These are phyloP conservation scores for Tolmerus cingulatus DNA, from an alignment of 2,888 invertebrate species.

Conservation along the genomic window DNA sequence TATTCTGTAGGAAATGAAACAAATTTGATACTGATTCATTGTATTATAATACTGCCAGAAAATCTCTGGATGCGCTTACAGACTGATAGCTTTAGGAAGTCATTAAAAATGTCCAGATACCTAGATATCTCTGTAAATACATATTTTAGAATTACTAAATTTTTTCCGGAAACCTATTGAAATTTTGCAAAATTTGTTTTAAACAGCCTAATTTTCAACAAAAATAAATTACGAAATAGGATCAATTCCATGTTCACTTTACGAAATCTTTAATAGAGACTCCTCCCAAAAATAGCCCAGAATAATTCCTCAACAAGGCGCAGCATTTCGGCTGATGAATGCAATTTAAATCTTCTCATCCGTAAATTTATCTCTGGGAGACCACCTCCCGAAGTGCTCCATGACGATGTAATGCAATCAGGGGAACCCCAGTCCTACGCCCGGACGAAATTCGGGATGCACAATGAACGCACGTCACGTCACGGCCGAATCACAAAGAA, in stretches of 20 bases:
- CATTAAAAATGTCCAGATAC: no score
- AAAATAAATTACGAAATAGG: no score
- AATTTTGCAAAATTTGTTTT: no score
- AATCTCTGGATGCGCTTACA: no score
- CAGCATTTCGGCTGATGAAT: background rate
- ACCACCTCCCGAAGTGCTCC: background rate
- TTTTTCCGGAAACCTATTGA: no score
- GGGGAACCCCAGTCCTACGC: background rate
- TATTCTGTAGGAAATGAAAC: no score
- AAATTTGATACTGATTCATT: no score
- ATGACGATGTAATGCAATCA: slow-evolving; percentile 21
- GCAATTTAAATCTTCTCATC: slow-evolving; percentile 12
- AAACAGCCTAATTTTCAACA: no score
- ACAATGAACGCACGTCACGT: slow-evolving; percentile 20
- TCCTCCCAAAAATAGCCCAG: background rate
- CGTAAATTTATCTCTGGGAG: slow-evolving; percentile 12
- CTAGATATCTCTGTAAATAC: no score
- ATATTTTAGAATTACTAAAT: no score
- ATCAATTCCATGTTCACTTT: background rate
- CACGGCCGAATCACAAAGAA: slow-evolving; percentile 2
- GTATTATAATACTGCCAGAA: no score
- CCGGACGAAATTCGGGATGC: background rate
- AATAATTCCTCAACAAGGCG: background rate
- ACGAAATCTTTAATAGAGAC: background rate
- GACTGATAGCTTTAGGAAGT: no score